phyloP scores from a whole-genome alignment of 2,113 vertebrate genomes.

The Crotalus tigris region DNA sequence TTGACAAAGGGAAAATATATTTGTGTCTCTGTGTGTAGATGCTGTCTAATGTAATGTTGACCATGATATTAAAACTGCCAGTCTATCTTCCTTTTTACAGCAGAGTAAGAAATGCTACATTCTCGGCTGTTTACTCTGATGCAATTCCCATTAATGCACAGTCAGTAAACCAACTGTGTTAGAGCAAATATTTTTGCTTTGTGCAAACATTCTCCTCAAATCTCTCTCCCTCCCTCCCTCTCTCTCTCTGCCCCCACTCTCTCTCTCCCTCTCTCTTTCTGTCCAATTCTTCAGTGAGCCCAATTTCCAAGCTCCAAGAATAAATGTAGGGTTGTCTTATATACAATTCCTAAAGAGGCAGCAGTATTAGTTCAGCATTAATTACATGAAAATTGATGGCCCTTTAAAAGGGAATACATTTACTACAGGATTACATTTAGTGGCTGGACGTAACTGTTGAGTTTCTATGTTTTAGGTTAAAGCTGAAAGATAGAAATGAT shows the following conservation, averaged over 20 bases:
- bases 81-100: neutral
- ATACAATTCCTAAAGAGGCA: neutral
- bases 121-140: constrained; percentile 13
- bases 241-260: too few relatives aligned
- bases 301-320: neutral
- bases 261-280: too few relatives aligned
- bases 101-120: neutral
- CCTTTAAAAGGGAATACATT: neutral
- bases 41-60: neutral
- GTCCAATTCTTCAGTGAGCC: neutral
- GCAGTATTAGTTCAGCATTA: neutral
- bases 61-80: constrained; percentile 11
- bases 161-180: neutral
- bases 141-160: constrained; percentile 4
- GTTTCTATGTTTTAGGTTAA: neutral
- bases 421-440: neutral
- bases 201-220: constrained; percentile 15
- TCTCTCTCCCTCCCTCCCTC: too few relatives aligned
- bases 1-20: neutral
- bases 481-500: neutral
- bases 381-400: neutral
- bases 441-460: neutral
- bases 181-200: neutral
- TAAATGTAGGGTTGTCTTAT: neutral
- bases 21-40: neutral